These are phyloP conservation scores for Pachycephala philippinensis DNA, from an alignment of 2,113 vertebrate species.

Conservation along the genomic window DNA sequence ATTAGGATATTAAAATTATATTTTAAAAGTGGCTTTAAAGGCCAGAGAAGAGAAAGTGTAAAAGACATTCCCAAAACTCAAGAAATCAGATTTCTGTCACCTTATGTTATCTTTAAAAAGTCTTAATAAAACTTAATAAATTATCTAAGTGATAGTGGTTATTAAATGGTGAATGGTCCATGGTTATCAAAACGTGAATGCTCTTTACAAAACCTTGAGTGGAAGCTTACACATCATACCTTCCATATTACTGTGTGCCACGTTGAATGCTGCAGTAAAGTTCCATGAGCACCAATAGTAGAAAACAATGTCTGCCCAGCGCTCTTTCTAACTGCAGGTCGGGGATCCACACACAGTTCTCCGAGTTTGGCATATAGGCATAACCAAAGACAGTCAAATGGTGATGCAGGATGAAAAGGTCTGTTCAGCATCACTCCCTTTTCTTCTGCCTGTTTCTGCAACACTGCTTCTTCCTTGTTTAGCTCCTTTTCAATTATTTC, in stretches of 20 bases:
- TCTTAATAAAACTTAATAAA: neutral
- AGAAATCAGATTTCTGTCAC: neutral
- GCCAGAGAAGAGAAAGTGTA: neutral
- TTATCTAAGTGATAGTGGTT: neutral
- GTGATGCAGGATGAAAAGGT: conserved; percentile 94
- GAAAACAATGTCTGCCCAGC: conserved; percentile 96
- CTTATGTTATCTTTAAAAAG: neutral
- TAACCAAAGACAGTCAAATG: conserved; percentile 96
- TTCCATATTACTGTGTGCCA: conserved; percentile 99
- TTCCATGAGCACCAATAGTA: conserved; percentile 94
- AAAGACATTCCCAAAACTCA: neutral
- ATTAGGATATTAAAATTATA: neutral
- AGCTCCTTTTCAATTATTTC: conserved; percentile 93
- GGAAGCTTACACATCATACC: conserved; percentile 59
- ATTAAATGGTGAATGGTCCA: neutral
- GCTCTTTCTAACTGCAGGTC: conserved; percentile 95
- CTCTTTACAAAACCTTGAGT: neutral
- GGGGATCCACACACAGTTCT: conserved; percentile 92
- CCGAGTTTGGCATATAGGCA: conserved; percentile 95
- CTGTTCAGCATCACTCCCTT: conserved; percentile 87
- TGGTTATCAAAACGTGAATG: neutral
- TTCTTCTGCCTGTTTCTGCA: conserved; percentile 90
- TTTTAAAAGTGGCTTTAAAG: neutral
- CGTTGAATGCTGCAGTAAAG: conserved; percentile 90
- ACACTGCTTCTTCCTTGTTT: conserved; percentile 85